phyloP scores from a whole-genome alignment of 2,888 invertebrate genomes.

The Pterobdella sp. region DNA sequence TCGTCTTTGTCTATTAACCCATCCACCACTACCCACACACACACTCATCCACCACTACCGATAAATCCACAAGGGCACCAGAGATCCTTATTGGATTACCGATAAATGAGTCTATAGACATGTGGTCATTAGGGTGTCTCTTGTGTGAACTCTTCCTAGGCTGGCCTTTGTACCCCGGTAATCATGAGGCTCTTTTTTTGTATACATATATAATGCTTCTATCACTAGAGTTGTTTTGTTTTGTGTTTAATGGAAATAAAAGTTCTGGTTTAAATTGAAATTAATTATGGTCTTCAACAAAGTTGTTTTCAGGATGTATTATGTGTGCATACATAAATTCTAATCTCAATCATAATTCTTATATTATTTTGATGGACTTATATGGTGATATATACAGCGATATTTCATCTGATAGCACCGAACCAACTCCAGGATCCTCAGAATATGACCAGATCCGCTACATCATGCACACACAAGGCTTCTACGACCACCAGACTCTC shows the following conservation, averaged over 20 bases:
- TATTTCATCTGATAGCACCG: background rate
- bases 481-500: background rate
- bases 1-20: too few species aligned
- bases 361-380: too few species aligned
- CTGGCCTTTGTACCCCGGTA: background rate
- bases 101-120: background rate
- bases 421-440: background rate
- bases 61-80: background rate
- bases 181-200: too few species aligned
- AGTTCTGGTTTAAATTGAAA: too few species aligned
- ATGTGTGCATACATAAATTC: too few species aligned
- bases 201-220: too few species aligned
- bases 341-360: too few species aligned
- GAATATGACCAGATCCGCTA: conserved; percentile 5
- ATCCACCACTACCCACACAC: too few species aligned
- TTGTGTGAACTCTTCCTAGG: conserved; percentile 4
- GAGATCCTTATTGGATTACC: background rate
- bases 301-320: too few species aligned
- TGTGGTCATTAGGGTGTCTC: conserved; percentile 7
- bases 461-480: conserved; percentile 4
- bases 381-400: background rate
- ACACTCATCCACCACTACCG: background rate
- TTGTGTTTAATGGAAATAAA: too few species aligned
- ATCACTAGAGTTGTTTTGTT: too few species aligned
- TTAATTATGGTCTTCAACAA: too few species aligned